Percentiles rank a stretch among this genome's conserved stretches.
Evolutionary conservation across 2,113 vertebrate genomes (phyloP).

Genomic region (Forbesichthys agassizii): DNA sequence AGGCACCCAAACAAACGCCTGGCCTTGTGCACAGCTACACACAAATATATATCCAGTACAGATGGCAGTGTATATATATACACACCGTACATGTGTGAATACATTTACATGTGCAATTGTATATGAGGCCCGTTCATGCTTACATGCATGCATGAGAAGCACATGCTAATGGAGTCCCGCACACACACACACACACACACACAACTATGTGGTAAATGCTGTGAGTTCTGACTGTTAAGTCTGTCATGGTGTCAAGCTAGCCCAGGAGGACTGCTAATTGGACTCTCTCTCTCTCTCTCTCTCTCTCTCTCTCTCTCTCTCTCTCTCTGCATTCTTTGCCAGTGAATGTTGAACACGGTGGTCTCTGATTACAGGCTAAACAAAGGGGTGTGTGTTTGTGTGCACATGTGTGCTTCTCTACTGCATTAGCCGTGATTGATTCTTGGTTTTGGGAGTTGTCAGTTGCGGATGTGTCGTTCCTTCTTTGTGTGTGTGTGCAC

Average conservation of each 20-base stretch:
- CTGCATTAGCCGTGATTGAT: too few relatives aligned
- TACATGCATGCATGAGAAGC: not conserved
- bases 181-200: slow-evolving; percentile 7
- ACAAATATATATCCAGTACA: not conserved
- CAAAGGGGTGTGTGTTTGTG: slow-evolving; percentile 35
- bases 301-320: too few relatives aligned
- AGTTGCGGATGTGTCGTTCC: too few relatives aligned
- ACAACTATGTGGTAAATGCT: slow-evolving; percentile 35
- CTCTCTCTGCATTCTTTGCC: slow-evolving; percentile 46
- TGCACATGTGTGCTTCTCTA: not conserved
- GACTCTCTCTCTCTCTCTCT: too few relatives aligned
- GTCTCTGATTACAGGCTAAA: slow-evolving; percentile 63
- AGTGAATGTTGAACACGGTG: slow-evolving; percentile 57
- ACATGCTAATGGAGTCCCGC: not conserved
- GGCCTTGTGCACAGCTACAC: too few relatives aligned
- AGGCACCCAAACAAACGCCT: not conserved
- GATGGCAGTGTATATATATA: not conserved
- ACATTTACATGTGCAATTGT: not conserved
- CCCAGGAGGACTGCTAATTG: too few relatives aligned
- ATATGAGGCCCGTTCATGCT: not conserved
- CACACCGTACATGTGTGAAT: not conserved
- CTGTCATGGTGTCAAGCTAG: too few relatives aligned
- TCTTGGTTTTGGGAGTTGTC: not conserved
- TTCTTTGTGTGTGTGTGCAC: slow-evolving; percentile 4
- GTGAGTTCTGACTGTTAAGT: slow-evolving; percentile 20